Evolutionary conservation across 2,797 vertebrate species (phyloP).

Genomic region (Phalanger gymnotis): DNA sequence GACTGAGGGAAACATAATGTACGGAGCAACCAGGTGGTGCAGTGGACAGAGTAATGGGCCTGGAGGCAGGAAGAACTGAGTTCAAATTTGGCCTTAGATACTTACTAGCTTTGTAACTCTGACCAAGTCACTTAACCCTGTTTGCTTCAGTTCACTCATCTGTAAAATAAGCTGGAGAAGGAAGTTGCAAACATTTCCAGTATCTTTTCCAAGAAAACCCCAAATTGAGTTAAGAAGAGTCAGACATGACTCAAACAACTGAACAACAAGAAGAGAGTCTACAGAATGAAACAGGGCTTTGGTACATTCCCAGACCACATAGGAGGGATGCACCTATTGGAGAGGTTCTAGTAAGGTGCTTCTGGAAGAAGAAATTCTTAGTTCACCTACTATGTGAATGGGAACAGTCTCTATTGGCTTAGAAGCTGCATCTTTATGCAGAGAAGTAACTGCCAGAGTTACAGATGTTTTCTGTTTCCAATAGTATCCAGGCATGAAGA

Average conservation of each 20-base stretch:
- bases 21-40: neutral
- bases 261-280: neutral
- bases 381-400: no score
- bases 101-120: neutral
- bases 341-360: neutral
- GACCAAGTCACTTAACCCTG: neutral
- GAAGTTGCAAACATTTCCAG: neutral
- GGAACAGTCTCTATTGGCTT: neutral
- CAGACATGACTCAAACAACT: neutral
- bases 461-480: neutral
- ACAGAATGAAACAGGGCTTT: neutral
- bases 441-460: neutral
- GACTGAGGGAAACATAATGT: neutral
- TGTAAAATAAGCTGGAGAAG: neutral
- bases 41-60: neutral
- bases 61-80: neutral
- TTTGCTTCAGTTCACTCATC: neutral
- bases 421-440: neutral
- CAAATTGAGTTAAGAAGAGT: neutral
- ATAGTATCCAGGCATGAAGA: neutral
- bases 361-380: neutral
- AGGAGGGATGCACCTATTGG: neutral
- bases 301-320: neutral
- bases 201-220: neutral
- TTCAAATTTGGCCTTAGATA: neutral